Evolutionary conservation across 1,140 invertebrate species (phyloP), one percentile per base, ranked within the genome.

Genomic region (Cataglyphis hispanica): DNA sequence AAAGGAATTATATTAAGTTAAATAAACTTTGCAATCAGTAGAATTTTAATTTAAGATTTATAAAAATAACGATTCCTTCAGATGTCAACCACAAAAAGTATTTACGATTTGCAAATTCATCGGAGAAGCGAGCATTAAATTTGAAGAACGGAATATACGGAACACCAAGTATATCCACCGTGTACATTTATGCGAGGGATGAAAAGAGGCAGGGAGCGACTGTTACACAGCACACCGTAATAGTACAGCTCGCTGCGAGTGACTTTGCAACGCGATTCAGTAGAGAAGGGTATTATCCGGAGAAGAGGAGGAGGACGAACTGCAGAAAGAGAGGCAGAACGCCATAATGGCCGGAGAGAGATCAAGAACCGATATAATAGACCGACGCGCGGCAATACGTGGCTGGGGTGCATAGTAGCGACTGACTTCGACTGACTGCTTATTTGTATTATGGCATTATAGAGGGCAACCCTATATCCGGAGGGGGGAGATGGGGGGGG

Each of bases 311-410:
- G 67, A 22, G 84, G 84, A 61, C 80, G 75, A 74, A n/a, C n/a
- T 63, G 64, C 43, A 87, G 88, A 90, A 89, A 90, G 88, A 90
- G 87, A 90, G 88, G 88, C 83, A 78, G 88, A 87, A 11, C 76
- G 88, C 63, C 63, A 90, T 90, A 90, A 90, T 90, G 78, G 86
- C 74, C 50, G 86, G 89, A 90, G 89, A 90, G 89, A 90, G 89
- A 90, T 90, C 89, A 91, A 92, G 90, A 89, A 90, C 85, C 31
- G 31, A 31, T 70, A 92, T 92, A 92, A 91, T 92, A 90, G 91
- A 91, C 91, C 88, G 78, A 80, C 70, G 86, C 13, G 43, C 53
- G 53, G 78, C 78, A 72, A 83, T 83, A 83, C 78, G 78, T 83
- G 78, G 78, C 67, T n/a, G 31, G 78, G 53, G 78, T 76, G 81